A percentile compares a stretch with the other conserved stretches of the same genome.
These are phyloP conservation scores for Origma solitaria DNA, from an alignment of 2,113 vertebrate species.

Conservation along the genomic window DNA sequence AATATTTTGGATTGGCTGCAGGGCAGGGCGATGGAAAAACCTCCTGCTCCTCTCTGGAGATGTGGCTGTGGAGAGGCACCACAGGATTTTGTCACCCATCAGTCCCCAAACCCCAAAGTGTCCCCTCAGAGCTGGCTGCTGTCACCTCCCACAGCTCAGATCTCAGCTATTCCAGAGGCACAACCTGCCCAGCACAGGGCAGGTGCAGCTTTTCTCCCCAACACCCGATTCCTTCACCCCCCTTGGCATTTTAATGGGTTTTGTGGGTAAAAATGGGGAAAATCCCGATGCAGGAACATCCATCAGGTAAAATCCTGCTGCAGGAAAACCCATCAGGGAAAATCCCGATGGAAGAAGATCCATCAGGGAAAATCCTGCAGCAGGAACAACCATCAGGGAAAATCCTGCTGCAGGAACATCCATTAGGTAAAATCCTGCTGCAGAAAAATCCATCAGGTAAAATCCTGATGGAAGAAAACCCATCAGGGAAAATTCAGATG, in stretches of 20 bases:
- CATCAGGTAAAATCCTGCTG: too few relatives aligned
- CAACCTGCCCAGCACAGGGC: fast-evolving
- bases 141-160: background rate
- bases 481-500: too few relatives aligned
- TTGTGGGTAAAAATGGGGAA: background rate
- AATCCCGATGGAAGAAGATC: too few relatives aligned
- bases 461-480: too few relatives aligned
- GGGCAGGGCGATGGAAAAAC: background rate
- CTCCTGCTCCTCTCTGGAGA: background rate
- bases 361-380: too few relatives aligned
- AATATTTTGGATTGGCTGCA: background rate
- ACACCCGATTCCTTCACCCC: fast-evolving
- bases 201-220: background rate
- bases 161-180: background rate
- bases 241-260: too few relatives aligned
- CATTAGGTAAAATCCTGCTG: too few relatives aligned
- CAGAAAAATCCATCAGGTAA: too few relatives aligned
- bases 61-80: background rate
- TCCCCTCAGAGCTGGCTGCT: background rate
- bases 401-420: too few relatives aligned
- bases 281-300: background rate
- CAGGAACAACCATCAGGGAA: too few relatives aligned
- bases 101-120: background rate
- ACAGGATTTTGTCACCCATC: background rate
- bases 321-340: too few relatives aligned